Base-by-base conservation (phyloP, 1,140 invertebrate species). In the Cydia pomonella region DNA sequence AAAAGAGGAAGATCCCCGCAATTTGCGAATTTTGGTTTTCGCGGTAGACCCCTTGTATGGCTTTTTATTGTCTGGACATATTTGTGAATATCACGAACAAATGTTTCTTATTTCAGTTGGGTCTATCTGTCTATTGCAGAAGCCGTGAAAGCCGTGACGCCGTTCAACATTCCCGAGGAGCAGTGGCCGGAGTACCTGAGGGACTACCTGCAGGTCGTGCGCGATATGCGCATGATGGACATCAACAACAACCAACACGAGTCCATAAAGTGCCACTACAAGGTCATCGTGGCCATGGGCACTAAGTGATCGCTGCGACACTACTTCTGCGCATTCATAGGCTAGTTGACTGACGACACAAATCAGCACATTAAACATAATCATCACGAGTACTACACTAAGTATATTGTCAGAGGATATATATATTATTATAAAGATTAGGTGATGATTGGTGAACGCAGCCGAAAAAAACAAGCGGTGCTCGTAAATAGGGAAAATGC, bases 61-160 rank as follows among this genome's bases (percentile, higher is more conserved):
- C 27, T 2, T 29, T 29, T 29, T 41, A 7, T 41, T 41, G 38
- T 41, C 27, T 29, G 27, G 3, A 29, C 27, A 10, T 41, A 7
- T 4, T 41, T 41, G 38, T 41, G 13, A 44, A 12, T 41, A 6
- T 41, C 41, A 13, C 41, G 41, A 41, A 41, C 12, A 9, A 41
- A 44, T 44, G 13, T 44, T 44, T 44, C 12, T 44, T 44, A 44
- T 44, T 44, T 44, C 41, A 44, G 0, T 44, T 12, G 41, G 41
- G 0, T 44, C 0, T 44, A 10, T 23, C 69, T 38, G 47, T 74
- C 64, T 41, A 62, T 82, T 84, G 41, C 83, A 97, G 97, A 95
- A 81, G 95, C 96, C 29, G 93, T 95, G 0, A 93, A 92, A 75
- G 96, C 97, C 0, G 95, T 97, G 4, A 97, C 96, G 84, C 97